Evolutionary conservation across 2,888 invertebrate species (phyloP), one percentile per base, ranked within the genome.

Genomic region (Amiota mariae): DNA sequence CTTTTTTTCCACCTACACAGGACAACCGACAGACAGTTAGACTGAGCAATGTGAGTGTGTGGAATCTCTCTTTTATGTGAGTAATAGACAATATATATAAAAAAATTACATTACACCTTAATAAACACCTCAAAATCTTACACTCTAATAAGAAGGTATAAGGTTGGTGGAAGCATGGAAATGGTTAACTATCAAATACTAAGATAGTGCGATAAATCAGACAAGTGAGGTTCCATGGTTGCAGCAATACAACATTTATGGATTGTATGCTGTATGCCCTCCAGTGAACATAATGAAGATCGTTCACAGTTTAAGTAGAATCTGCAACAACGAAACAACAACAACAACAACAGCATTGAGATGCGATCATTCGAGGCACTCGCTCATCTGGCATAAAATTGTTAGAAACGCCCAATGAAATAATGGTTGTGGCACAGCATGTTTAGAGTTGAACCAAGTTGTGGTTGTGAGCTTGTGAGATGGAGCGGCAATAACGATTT

Each of bases 361-460:
- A 85, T 85, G 82, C 84, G 84, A 85, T 84, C 83, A 82, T 81
- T 81, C n/a, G 54, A 84, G 84, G 79, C 85, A 84, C 84, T 84
- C 84, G 85, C 84, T 84, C 85, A 84, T 85, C 84, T 86, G 82
- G 86, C 84, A 85, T 86, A 85, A 86, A 85, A 82, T 86, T 86
- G 87, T 87, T 87, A 87, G 88, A 87, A 87, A 87, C 87, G 87
- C 87, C 88, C 84, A 78, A 18, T 20, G 48, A 59, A 59, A 59
- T 36, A 2, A 36, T 36, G 36, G 36, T 36, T n/a, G 70, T 54
- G 2, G 24, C 46, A 15, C 70, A n/a, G n/a, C 18, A 24, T 67
- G 18, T 51, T 13, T n/a, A 15, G n/a, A n/a, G 47, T 13, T 47
- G 47, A 24, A 6, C n/a, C 18, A 66, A 48, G 48, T n/a, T 15